These are phyloP conservation scores for Sebastes reedi DNA, from an alignment of 2,797 vertebrate genomes.

Conservation along the genomic window DNA sequence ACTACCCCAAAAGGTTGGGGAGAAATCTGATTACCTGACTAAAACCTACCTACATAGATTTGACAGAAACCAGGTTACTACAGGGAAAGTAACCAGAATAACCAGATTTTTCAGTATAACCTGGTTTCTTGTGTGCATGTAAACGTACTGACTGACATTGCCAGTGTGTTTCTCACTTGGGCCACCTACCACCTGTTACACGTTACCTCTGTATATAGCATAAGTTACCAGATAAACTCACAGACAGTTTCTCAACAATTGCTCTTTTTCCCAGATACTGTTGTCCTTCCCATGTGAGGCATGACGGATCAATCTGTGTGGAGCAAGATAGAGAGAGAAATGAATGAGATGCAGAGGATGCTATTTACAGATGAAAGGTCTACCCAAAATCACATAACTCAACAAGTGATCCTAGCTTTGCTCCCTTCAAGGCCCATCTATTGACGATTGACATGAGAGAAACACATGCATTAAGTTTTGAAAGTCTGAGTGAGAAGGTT, in stretches of 20 bases:
- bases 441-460: not conserved
- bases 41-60: not conserved
- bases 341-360: not conserved
- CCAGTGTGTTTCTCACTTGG: not conserved
- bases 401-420: not conserved
- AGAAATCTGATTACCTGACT: not conserved
- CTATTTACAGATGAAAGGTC: not conserved
- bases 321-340: not conserved
- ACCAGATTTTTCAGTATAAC: not conserved
- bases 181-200: not conserved
- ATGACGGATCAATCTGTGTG: conserved; percentile 94
- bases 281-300: conserved; percentile 99
- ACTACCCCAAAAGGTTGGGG: not conserved
- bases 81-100: not conserved
- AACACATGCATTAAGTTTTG: not conserved
- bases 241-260: conserved; percentile 96
- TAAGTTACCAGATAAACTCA: conserved; percentile 80
- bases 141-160: not conserved
- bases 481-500: not conserved
- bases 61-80: not conserved
- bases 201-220: not conserved
- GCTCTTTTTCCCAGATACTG: conserved; percentile 97
- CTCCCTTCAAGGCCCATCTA: not conserved
- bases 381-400: not conserved
- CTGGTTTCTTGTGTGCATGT: not conserved